phyloP scores from a whole-genome alignment of 2,113 vertebrate species.

The Cavia porcellus region DNA sequence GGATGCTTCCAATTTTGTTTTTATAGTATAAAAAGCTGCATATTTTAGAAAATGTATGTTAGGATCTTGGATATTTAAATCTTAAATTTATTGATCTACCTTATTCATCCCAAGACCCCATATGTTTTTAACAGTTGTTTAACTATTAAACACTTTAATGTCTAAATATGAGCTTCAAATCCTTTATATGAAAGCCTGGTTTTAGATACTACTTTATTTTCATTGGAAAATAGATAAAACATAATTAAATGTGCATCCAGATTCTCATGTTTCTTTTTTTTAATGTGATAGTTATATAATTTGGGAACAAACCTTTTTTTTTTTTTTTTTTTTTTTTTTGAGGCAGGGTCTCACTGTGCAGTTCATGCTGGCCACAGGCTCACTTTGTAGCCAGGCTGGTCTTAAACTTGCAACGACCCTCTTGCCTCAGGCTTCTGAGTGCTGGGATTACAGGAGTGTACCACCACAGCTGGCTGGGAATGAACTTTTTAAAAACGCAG shows the following conservation, averaged over 20 bases:
- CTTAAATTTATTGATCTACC: conserved; percentile 31
- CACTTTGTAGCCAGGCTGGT: no score
- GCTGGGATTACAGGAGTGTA: no score
- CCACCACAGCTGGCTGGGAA: background rate
- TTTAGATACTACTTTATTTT: background rate
- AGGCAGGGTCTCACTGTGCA: no score
- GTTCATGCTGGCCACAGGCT: no score
- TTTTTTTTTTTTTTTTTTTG: no score
- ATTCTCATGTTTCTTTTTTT: background rate
- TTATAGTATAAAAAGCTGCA: background rate
- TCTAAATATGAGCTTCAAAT: background rate
- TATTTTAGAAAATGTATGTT: background rate
- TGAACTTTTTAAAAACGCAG: background rate
- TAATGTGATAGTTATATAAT: background rate
- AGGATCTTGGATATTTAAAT: conserved; percentile 31
- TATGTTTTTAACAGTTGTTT: background rate
- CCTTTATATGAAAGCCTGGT: background rate
- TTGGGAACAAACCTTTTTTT: background rate
- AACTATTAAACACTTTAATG: background rate
- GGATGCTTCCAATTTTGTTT: conserved; percentile 42
- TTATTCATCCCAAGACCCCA: background rate
- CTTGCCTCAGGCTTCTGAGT: no score
- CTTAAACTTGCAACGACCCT: no score
- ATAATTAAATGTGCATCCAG: conserved; percentile 16
- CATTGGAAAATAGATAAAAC: conserved; percentile 8